Evolutionary conservation across 2,113 vertebrate species (phyloP).

Genomic region (Chelonoidis abingdonii): DNA sequence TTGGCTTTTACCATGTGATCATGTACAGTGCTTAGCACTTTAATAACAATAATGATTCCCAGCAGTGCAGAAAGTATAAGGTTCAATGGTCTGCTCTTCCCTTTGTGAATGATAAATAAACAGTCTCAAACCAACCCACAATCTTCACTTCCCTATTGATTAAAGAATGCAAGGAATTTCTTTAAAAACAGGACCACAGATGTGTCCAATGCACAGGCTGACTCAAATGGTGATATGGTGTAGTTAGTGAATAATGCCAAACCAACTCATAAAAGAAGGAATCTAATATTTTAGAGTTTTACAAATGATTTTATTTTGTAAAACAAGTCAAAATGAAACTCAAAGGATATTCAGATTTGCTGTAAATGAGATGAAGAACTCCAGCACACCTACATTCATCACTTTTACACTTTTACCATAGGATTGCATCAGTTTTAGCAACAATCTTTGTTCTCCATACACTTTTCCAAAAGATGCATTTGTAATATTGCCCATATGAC

Average conservation of each 20-base stretch:
- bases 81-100: not conserved
- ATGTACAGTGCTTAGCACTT: not conserved
- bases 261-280: not conserved
- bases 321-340: not conserved
- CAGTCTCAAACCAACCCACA: not conserved
- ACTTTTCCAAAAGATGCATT: not conserved
- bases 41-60: not conserved
- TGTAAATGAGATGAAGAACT: not conserved
- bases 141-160: conserved; percentile 4
- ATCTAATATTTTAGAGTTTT: not conserved
- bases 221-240: not conserved
- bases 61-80: not conserved
- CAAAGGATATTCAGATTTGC: not conserved
- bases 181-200: not conserved
- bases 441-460: not conserved
- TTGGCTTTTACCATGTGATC: not conserved
- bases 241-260: not conserved
- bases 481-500: not conserved
- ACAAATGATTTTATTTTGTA: not conserved
- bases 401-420: not conserved
- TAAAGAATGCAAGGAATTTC: not conserved
- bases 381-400: not conserved
- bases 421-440: not conserved
- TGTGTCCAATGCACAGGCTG: not conserved
- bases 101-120: not conserved